phyloP scores from a whole-genome alignment of 2,113 vertebrate species.

The Anhinga anhinga region DNA sequence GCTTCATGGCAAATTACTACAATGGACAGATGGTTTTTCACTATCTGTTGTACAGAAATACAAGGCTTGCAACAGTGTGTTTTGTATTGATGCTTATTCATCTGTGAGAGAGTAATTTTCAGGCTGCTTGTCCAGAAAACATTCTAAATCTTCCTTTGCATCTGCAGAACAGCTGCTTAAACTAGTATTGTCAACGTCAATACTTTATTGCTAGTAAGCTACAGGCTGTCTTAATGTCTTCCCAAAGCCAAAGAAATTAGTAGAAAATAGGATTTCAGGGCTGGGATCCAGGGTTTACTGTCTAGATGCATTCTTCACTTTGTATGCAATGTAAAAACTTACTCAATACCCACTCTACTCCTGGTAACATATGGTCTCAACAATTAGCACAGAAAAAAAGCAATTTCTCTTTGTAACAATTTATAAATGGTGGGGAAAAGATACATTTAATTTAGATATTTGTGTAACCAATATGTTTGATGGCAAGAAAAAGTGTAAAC shows the following conservation, averaged over 20 bases:
- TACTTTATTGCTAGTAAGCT: slow-evolving; percentile 48
- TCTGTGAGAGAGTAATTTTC: slow-evolving; percentile 69
- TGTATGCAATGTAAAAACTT: slow-evolving; percentile 28
- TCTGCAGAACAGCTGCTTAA: slow-evolving; percentile 72
- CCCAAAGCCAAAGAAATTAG: slow-evolving; percentile 31
- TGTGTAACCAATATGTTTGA: neutral
- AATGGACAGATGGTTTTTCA: slow-evolving; percentile 70
- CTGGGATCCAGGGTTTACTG: neutral
- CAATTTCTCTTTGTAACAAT: neutral
- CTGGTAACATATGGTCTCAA: slow-evolving; percentile 14
- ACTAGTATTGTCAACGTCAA: slow-evolving; percentile 52
- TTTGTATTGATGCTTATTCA: slow-evolving; percentile 56
- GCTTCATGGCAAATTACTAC: slow-evolving; percentile 55
- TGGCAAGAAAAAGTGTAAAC: neutral
- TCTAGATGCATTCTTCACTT: slow-evolving; percentile 18
- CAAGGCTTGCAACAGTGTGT: slow-evolving; percentile 3
- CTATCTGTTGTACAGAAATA: slow-evolving; percentile 61
- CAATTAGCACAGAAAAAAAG: slow-evolving; percentile 6
- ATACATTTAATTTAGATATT: neutral
- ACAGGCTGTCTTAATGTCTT: slow-evolving; percentile 28
- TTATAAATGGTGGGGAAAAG: neutral
- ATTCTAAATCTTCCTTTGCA: slow-evolving; percentile 65
- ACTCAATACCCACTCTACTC: neutral
- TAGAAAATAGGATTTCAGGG: slow-evolving; percentile 38
- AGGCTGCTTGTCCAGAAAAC: slow-evolving; percentile 56